Conservation (phyloP, 1,140 invertebrate species). For the Periplaneta americana region DNA sequence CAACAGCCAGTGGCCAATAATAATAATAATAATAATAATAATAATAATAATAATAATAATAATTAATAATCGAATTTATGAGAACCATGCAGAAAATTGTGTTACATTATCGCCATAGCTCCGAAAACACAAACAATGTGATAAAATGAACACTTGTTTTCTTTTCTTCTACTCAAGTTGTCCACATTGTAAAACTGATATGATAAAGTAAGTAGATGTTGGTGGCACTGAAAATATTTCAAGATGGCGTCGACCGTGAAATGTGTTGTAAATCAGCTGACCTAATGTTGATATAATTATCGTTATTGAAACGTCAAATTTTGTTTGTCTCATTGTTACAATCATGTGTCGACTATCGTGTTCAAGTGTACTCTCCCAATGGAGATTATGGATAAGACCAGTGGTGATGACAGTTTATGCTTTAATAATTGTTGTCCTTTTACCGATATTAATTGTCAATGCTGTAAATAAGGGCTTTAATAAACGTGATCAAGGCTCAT, state of each 20-base stretch:
- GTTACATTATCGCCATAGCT: too few relatives aligned
- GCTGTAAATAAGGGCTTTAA: constrained; percentile 60
- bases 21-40: too few relatives aligned
- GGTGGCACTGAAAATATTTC: neutral
- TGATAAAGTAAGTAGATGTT: too few relatives aligned
- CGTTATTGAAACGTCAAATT: neutral
- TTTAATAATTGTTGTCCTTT: constrained; percentile 71
- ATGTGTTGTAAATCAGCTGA: neutral
- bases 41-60: too few relatives aligned
- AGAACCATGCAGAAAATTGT: too few relatives aligned
- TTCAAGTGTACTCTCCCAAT: constrained; percentile 39
- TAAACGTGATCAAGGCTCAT: constrained; percentile 66
- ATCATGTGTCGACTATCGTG: neutral
- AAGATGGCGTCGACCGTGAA: neutral
- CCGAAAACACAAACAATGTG: too few relatives aligned
- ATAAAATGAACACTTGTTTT: too few relatives aligned
- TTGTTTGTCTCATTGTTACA: neutral
- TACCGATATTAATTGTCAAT: constrained; percentile 74
- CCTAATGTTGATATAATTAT: neutral
- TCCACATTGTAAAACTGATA: too few relatives aligned
- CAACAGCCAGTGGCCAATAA: too few relatives aligned
- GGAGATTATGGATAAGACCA: constrained; percentile 86
- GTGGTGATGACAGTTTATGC: constrained; percentile 74
- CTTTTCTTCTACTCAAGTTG: too few relatives aligned
- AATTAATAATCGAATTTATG: too few relatives aligned